Evolutionary conservation across 1,140 invertebrate species (phyloP).

Genomic region (Drosophila mojavensis): DNA sequence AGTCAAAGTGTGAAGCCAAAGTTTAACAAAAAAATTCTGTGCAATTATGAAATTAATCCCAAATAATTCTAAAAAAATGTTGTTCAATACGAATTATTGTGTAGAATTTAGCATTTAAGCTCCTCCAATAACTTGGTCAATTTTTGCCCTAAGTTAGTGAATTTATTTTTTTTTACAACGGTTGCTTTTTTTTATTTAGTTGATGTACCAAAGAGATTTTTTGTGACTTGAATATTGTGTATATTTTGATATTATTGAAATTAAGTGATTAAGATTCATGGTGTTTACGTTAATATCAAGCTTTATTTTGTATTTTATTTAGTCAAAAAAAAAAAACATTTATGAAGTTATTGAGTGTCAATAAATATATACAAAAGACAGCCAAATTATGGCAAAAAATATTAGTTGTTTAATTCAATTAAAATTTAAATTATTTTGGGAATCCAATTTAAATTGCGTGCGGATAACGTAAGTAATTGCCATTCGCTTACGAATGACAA

Average conservation of each 20-base stretch:
- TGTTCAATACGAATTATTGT: constrained; percentile 62
- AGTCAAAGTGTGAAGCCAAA: constrained; percentile 69
- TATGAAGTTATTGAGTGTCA: constrained; percentile 62
- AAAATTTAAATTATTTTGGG: too few species aligned
- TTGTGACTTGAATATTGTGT: constrained; percentile 40
- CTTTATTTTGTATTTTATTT: constrained; percentile 63
- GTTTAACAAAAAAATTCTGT: constrained; percentile 69
- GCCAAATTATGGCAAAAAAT: not conserved
- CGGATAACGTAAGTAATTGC: not conserved
- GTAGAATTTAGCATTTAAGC: constrained; percentile 62
- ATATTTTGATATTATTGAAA: constrained; percentile 53
- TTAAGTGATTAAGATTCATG: constrained; percentile 38
- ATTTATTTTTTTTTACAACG: constrained; percentile 28
- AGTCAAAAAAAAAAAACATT: constrained; percentile 39
- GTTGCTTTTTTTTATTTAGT: constrained; percentile 59
- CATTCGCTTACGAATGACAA: constrained; percentile 8
- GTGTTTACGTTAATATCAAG: constrained; percentile 61
- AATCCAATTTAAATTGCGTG: not conserved
- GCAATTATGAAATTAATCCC: constrained; percentile 70
- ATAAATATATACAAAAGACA: constrained; percentile 71
- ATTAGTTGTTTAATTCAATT: not conserved
- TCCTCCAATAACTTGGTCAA: constrained; percentile 49
- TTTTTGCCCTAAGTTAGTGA: constrained; percentile 48
- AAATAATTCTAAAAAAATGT: constrained; percentile 64
- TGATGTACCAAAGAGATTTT: constrained; percentile 66